phyloP scores from a whole-genome alignment of 1,140 invertebrate species.

The Euglossa dilemma region DNA sequence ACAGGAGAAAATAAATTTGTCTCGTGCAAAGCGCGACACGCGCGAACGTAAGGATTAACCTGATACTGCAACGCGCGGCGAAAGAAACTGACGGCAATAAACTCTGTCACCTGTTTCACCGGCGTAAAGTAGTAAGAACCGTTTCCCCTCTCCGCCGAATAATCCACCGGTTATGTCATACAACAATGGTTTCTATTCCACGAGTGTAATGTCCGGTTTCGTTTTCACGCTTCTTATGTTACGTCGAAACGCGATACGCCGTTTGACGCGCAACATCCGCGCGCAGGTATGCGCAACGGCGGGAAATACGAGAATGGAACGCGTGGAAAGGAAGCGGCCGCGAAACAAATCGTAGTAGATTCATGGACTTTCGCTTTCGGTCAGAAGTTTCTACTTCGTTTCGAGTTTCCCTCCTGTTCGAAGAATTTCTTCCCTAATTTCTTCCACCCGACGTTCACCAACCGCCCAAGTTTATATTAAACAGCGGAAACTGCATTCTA shows the following conservation, averaged over 20 bases:
- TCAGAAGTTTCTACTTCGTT: background rate
- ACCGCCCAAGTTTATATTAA: background rate
- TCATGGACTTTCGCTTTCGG: background rate
- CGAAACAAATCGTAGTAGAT: background rate
- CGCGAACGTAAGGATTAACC: no score
- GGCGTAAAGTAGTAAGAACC: background rate
- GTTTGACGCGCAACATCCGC: background rate
- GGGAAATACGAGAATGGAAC: conserved; percentile 24
- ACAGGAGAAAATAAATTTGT: no score
- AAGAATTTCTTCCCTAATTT: background rate
- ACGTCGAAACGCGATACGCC: conserved; percentile 28
- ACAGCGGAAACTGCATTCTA: background rate
- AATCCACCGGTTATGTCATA: conserved; percentile 35
- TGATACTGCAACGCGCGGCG: no score
- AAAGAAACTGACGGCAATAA: no score
- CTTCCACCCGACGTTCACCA: background rate
- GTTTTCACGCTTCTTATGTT: conserved; percentile 47
- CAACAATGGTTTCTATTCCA: conserved; percentile 42
- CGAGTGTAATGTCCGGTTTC: conserved; percentile 44
- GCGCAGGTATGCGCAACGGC: background rate
- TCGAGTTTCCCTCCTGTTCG: background rate
- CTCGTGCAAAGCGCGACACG: no score
- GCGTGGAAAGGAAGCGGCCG: background rate
- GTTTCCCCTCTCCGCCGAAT: background rate
- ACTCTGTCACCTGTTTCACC: background rate